These are phyloP conservation scores for Diloba caeruleocephala DNA, from an alignment of 2,888 invertebrate genomes.

Conservation along the genomic window DNA sequence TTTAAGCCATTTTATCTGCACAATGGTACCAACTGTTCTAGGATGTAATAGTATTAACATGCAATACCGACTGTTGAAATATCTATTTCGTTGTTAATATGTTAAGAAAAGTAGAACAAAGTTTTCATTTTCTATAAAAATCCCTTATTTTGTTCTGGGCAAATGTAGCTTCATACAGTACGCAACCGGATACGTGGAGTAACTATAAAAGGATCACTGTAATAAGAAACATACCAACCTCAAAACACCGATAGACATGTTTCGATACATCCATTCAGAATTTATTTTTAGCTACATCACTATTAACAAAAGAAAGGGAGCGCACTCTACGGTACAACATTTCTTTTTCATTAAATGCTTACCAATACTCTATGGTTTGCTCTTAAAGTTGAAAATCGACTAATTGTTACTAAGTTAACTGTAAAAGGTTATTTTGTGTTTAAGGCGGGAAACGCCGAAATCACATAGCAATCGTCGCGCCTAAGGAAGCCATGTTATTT, in stretches of 20 bases:
- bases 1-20: too few relatives aligned
- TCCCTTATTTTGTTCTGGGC: constrained; percentile 3
- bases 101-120: too few relatives aligned
- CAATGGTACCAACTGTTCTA: too few relatives aligned
- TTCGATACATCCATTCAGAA: constrained; percentile 72
- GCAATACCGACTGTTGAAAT: too few relatives aligned
- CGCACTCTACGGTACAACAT: constrained; percentile 28
- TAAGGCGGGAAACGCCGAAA: constrained; percentile 75
- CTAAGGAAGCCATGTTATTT: constrained; percentile 81
- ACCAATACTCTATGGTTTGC: constrained; percentile 23
- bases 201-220: constrained; percentile 57
- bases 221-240: constrained; percentile 61
- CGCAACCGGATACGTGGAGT: constrained; percentile 54
- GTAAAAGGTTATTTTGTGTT: constrained; percentile 45
- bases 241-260: constrained; percentile 64
- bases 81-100: too few relatives aligned
- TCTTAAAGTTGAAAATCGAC: constrained; percentile 48
- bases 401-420: constrained; percentile 9
- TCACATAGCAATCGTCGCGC: constrained; percentile 75
- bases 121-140: too few relatives aligned
- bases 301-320: constrained; percentile 75
- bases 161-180: constrained; percentile 1
- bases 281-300: constrained; percentile 78
- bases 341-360: constrained; percentile 6
- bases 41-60: too few relatives aligned